Evolutionary conservation across 2,797 vertebrate genomes (phyloP), one percentile per base, ranked within the genome.

Genomic region (Rhabdomys pumilio): DNA sequence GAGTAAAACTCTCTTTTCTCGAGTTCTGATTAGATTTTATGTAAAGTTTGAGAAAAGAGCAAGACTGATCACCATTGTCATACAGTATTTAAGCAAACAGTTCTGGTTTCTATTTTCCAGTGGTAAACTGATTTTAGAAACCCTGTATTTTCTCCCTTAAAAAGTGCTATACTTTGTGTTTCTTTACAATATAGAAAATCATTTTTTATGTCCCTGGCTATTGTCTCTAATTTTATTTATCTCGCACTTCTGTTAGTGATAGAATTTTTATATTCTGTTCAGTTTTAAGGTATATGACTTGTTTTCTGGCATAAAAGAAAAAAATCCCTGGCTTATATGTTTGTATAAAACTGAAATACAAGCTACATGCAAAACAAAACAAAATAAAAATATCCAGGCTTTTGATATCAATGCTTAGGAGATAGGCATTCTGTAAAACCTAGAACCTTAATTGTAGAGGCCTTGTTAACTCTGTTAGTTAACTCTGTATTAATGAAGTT

Each of bases 101-200:
- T 22, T 29, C 4, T 41, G 47, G 82, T 65, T 94, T 57, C 15
- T 90, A 44, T 90, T 90, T 94, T 77, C 81, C 82, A 13, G 19
- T 82, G 12, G 57, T 95, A 91, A 63, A 50, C 41, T 93, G 17
- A 63, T 53, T 92, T 44, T 80, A 94, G 81, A 59, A 86, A 55
- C 3, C 38, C 34, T 89, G 29, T n/a, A 85, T 88, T 77, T 92
- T 93, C 38, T 95, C 59, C 59, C 61, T 82, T 94, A 92, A 85
- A 92, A 85, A 90, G 55, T 80, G 41, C 24, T 72, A 26, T 3
- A 65, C 81, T 94, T 90, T 77, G 8, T 67, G 44, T 86, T 61
- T 92, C 50, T 87, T 80, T 83, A 57, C 7, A 76, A 91, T 89
- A 90, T 44, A 17, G 17, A 85, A 90, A 79, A 44, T n/a, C 6